Evolutionary conservation across 2,113 vertebrate species (phyloP), one percentile per base, ranked within the genome.

Genomic region (Leuciscus idus): DNA sequence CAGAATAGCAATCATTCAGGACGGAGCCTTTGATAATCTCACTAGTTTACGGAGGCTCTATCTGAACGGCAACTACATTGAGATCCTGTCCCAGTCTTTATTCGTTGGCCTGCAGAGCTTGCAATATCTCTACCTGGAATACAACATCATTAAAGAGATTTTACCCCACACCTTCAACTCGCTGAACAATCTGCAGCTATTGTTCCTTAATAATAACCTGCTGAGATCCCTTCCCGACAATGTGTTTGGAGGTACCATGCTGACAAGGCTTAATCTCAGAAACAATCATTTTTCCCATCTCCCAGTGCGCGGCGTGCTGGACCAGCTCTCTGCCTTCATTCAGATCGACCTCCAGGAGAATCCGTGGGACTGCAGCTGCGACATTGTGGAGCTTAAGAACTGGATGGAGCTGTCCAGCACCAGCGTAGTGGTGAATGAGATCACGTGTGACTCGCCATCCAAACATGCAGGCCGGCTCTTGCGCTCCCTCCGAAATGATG

Each of bases 311-410:
- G 97, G 97, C 0, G 97, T 99, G n/a, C 92, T 99, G n/a, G 97
- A 99, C 88, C 98, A 98, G 93, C 96, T 99, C 2, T 97, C 97
- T 0, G 96, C 97, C 6, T 97, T 99, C n/a, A 98, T 99, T 89
- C 98, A 99, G 94, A 99, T 99, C 6, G 98, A 99, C 89, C 96
- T 99, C 12, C 98, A 99, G 86, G 98, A 99, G 90, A 99, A 99
- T 89, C 98, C 98, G 0, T 99, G 98, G 98, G 98, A 99, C 93
- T 99, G 98, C 91, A 98, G 96, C 0, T 99, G 98, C 86, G 95
- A 97, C 82, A 98, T 99, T 26, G 95, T 99, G 89, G 96, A 96
- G 0, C 95, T 99, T 6, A 98, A 98, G 88, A 97, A 98, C 92
- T 99, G 98, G 98, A 98, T 99, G 90, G 98, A 99, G 89, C 93